These are phyloP conservation scores for Thelaira solivaga DNA, from an alignment of 2,888 invertebrate species.

Conservation along the genomic window DNA sequence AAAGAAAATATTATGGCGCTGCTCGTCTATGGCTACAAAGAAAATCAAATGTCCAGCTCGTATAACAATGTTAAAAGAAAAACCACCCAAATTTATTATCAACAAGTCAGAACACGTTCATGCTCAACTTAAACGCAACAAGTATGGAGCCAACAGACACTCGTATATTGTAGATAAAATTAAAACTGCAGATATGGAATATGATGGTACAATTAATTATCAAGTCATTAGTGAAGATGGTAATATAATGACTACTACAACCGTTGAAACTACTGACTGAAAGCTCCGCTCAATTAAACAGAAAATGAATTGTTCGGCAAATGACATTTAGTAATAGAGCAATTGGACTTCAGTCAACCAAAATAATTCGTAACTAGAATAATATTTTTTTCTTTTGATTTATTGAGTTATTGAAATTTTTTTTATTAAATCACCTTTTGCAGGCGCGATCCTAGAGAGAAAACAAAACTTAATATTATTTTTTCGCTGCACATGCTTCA, in stretches of 20 bases:
- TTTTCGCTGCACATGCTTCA: too few relatives aligned
- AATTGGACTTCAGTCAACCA: too few relatives aligned
- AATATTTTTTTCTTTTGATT: too few relatives aligned
- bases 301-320: too few relatives aligned
- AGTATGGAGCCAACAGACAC: conserved; percentile 74
- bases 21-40: conserved; percentile 77
- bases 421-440: too few relatives aligned
- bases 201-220: conserved; percentile 65
- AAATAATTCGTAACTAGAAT: too few relatives aligned
- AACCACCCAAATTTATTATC: conserved; percentile 76
- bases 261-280: background rate
- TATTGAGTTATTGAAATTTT: too few relatives aligned
- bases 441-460: too few relatives aligned
- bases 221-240: conserved; percentile 64
- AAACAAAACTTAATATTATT: too few relatives aligned
- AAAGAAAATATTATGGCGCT: conserved; percentile 77
- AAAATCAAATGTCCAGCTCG: conserved; percentile 77
- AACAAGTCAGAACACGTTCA: conserved; percentile 76
- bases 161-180: conserved; percentile 23
- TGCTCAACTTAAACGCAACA: conserved; percentile 76
- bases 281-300: background rate
- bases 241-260: background rate
- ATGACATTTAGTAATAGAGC: background rate
- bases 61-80: conserved; percentile 76
- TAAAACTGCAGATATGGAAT: conserved; percentile 38